Evolutionary conservation across 53 echinoderm and acorn worm species (phyloP).

Genomic region (Henricia sp.): DNA sequence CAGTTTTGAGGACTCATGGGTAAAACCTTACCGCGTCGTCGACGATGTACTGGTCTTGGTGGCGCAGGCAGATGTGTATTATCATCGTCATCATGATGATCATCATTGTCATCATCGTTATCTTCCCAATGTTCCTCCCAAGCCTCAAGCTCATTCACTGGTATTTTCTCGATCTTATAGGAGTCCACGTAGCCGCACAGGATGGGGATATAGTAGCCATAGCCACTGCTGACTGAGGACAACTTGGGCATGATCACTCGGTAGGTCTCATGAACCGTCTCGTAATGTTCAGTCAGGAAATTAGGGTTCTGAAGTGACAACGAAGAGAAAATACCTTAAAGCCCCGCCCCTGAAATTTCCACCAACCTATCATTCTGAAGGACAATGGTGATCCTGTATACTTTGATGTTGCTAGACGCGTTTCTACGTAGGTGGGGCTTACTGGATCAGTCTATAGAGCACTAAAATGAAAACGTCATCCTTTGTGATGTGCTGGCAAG

Average conservation of each 20-base stretch:
- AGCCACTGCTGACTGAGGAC: not conserved
- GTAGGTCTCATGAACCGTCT: conserved; percentile 38
- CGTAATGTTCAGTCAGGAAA: conserved; percentile 51
- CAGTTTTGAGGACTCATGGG: too few species aligned
- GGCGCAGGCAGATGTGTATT: not conserved
- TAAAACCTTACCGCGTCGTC: conserved; percentile 15
- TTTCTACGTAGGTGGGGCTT: too few species aligned
- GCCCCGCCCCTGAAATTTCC: not conserved
- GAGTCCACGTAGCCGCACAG: conserved; percentile 34
- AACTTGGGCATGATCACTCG: conserved; percentile 42
- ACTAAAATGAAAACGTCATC: too few species aligned
- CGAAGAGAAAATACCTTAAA: not conserved
- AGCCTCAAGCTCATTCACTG: conserved; percentile 5
- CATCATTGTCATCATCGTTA: not conserved
- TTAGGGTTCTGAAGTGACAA: conserved; percentile 17
- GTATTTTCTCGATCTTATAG: conserved; percentile 63
- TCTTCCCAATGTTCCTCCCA: conserved; percentile 25
- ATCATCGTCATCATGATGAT: not conserved
- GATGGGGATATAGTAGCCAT: conserved; percentile 35
- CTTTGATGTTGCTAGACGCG: not conserved
- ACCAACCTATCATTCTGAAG: not conserved
- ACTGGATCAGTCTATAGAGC: too few species aligned
- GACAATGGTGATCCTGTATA: not conserved
- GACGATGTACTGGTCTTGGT: not conserved
- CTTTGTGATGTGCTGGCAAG: too few species aligned